Evolutionary conservation across 2,888 invertebrate genomes (phyloP).

Genomic region (Drosophila nr. medialis): DNA sequence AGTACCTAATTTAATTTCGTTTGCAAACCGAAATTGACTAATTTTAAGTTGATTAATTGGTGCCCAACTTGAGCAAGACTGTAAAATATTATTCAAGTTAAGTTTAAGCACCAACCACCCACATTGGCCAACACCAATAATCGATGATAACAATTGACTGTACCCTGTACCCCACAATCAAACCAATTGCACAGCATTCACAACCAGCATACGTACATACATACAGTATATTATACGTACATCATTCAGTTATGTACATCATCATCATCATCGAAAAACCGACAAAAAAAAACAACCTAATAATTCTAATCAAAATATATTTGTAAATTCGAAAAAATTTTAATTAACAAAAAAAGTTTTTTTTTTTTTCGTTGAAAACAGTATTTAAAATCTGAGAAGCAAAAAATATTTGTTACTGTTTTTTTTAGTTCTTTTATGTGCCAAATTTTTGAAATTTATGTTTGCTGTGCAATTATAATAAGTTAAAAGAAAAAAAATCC

Average conservation of each 20-base stretch:
- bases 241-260: not conserved
- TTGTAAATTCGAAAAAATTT: not conserved
- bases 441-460: not conserved
- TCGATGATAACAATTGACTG: constrained; percentile 16
- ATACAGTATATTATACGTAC: not conserved
- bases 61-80: constrained; percentile 25
- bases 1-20: constrained; percentile 47
- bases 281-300: not conserved
- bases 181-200: constrained; percentile 23
- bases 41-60: constrained; percentile 68
- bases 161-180: constrained; percentile 12
- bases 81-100: constrained; percentile 41
- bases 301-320: not conserved
- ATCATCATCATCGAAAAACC: not conserved
- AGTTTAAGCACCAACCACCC: constrained; percentile 34
- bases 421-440: not conserved
- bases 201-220: constrained; percentile 4
- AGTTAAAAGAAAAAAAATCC: not conserved
- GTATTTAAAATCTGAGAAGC: not conserved
- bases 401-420: not conserved
- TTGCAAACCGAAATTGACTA: constrained; percentile 56
- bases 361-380: not conserved
- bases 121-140: constrained; percentile 35
- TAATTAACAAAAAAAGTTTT: not conserved
- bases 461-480: constrained; percentile 28